phyloP scores from a whole-genome alignment of 2,797 vertebrate species.

The Danio albolineatus region DNA sequence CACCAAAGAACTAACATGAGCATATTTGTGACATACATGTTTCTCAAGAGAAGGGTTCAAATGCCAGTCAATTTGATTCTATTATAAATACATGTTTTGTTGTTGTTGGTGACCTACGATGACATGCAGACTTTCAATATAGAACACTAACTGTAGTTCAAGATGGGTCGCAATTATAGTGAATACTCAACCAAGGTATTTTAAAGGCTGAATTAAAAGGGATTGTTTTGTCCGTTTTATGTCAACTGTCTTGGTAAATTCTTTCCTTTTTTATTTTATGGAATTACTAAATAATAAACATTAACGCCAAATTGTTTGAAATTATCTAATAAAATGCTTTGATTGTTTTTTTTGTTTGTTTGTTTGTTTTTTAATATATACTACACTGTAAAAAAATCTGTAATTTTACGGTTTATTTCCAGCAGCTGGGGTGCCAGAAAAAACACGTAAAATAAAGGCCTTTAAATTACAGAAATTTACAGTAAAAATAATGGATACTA shows the following conservation, averaged over 20 bases:
- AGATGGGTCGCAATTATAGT: background rate
- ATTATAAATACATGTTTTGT: slow-evolving; percentile 26
- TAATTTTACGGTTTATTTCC: too few relatives aligned
- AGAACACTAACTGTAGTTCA: slow-evolving; percentile 8
- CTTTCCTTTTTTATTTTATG: slow-evolving; percentile 42
- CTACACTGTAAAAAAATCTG: too few relatives aligned
- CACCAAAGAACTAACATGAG: slow-evolving; percentile 59
- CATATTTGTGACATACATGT: slow-evolving; percentile 12
- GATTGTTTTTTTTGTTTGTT: too few relatives aligned
- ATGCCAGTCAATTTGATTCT: background rate
- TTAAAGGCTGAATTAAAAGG: slow-evolving; percentile 42
- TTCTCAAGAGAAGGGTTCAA: background rate
- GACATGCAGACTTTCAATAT: slow-evolving; percentile 38
- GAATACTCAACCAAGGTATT: slow-evolving; percentile 14
- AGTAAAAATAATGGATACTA: too few relatives aligned
- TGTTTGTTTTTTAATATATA: too few relatives aligned
- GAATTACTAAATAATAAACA: slow-evolving; percentile 50
- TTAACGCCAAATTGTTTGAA: slow-evolving; percentile 54
- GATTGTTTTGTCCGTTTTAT: slow-evolving; percentile 35
- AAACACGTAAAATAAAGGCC: too few relatives aligned
- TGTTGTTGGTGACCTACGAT: slow-evolving; percentile 17
- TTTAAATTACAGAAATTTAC: too few relatives aligned
- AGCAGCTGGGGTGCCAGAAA: too few relatives aligned
- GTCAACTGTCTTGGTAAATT: slow-evolving; percentile 21
- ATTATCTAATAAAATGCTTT: background rate